Percentiles rank a stretch among this genome's conserved stretches.
phyloP scores from a whole-genome alignment of 2,888 invertebrate genomes.

The Cheilosia grossa region DNA sequence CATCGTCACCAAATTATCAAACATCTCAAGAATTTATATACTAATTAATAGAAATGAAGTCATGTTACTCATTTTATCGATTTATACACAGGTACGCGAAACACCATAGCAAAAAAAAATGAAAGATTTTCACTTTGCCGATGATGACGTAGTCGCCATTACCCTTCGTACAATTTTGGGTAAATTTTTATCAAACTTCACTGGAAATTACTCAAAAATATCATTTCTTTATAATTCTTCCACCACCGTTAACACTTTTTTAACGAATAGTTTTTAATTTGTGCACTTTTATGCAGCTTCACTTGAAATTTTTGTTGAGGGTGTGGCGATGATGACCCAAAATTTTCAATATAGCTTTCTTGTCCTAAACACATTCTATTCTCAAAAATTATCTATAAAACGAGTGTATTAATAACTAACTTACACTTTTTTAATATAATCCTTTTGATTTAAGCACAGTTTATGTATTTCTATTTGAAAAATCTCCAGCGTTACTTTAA shows the following conservation, averaged over 20 bases:
- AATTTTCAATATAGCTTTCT: slow-evolving; percentile 77
- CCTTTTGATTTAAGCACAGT: slow-evolving; percentile 52
- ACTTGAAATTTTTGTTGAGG: slow-evolving; percentile 75
- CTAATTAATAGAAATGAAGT: slow-evolving; percentile 52
- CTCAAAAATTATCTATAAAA: slow-evolving; percentile 33
- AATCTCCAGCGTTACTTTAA: slow-evolving; percentile 69
- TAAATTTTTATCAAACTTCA: slow-evolving; percentile 28
- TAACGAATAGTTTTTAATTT: not conserved
- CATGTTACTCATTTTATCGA: slow-evolving; percentile 69
- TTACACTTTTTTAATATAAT: slow-evolving; percentile 76
- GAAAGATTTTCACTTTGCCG: slow-evolving; percentile 63
- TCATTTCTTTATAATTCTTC: not conserved
- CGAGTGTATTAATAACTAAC: slow-evolving; percentile 69
- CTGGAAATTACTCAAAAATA: not conserved
- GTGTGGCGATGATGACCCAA: slow-evolving; percentile 81
- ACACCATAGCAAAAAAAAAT: slow-evolving; percentile 6
- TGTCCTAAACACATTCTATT: slow-evolving; percentile 61
- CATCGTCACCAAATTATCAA: slow-evolving; percentile 1
- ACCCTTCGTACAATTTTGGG: slow-evolving; percentile 17
- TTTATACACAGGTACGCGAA: slow-evolving; percentile 59
- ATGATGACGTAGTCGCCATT: slow-evolving; percentile 70
- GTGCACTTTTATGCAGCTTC: slow-evolving; percentile 35
- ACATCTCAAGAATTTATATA: slow-evolving; percentile 42
- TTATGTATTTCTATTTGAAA: slow-evolving; percentile 55
- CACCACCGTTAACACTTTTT: slow-evolving; percentile 11